Evolutionary conservation across 2,113 vertebrate species (phyloP), one percentile per base, ranked within the genome.

Genomic region (Xiphophorus maculatus): DNA sequence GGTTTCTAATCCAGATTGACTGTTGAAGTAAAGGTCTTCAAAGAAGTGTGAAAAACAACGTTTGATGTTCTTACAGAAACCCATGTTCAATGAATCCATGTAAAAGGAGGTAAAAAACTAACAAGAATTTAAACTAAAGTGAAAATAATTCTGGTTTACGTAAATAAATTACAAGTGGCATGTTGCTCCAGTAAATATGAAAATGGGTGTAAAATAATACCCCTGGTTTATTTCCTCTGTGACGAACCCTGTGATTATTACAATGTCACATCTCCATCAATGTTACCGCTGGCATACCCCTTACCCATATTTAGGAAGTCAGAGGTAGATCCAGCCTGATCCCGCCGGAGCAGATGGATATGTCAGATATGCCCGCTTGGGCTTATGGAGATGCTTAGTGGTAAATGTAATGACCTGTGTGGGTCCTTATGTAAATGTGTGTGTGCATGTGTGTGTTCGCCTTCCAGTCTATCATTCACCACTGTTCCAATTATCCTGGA

Each of bases 321-420:
- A 71, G 68, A 61, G 81, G 29, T 63, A 80, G 73, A 90, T 90
- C 83, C 82, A 68, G 76, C 66, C 71, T 90, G 88, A 91, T 91
- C 88, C 88, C 63, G 79, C 58, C 73, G 29, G 77, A 90, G 84
- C 87, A 91, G 85, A 92, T 91, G 90, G 90, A 90, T 92, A 90
- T 92, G 89, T 92, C 85, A 90, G 89, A 90, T 85, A 91, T 90
- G 88, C 88, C 81, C 71, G 79, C 75, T 79, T 84, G 83, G 88
- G 86, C 84, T 91, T 87, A 91, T 82, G 80, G 84, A 83, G 84
- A 90, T 87, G 69, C 89, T 92, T 92, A 88, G 89, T 83, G 89
- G 91, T 92, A 89, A 88, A 90, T 91, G 83, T 92, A 91, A 92
- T 93, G 88, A 92, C 85, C 84, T 88, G 73, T 84, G 80, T 78